These are phyloP conservation scores for Andrena minutula DNA, from an alignment of 2,888 invertebrate species.

Conservation along the genomic window DNA sequence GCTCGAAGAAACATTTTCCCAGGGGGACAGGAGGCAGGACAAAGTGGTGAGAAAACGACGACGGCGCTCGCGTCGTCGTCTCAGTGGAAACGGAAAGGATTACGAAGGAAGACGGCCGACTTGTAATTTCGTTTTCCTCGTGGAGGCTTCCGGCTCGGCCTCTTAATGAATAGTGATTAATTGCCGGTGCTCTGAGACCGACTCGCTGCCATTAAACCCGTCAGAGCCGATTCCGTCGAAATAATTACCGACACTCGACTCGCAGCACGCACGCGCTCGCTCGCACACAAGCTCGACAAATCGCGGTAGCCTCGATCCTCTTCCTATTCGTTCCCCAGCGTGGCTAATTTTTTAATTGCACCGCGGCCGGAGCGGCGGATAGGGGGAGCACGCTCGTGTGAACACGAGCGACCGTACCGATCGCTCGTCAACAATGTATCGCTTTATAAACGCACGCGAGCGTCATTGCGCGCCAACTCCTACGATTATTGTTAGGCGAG, in stretches of 20 bases:
- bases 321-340: conserved; percentile 68
- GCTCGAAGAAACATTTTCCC: not conserved
- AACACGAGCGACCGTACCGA: conserved; percentile 35
- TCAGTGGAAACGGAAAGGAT: conserved; percentile 60
- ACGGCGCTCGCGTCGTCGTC: conserved; percentile 24
- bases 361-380: conserved; percentile 11
- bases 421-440: conserved; percentile 55
- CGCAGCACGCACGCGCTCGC: conserved; percentile 44
- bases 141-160: conserved; percentile 73
- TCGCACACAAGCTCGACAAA: conserved; percentile 54
- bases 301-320: conserved; percentile 52
- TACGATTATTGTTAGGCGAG: not conserved
- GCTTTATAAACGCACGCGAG: conserved; percentile 33
- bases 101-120: conserved; percentile 63
- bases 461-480: conserved; percentile 5
- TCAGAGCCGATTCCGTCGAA: conserved; percentile 78
- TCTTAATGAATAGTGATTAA: conserved; percentile 79
- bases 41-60: not conserved
- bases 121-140: conserved; percentile 76
- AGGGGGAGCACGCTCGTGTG: conserved; percentile 48
- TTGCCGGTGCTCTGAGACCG: conserved; percentile 76
- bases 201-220: conserved; percentile 78
- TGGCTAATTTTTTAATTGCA: conserved; percentile 76
- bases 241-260: conserved; percentile 75
- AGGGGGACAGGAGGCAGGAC: not conserved